phyloP scores from a whole-genome alignment of 2,888 invertebrate genomes.

The Scaptomyza polygonia region DNA sequence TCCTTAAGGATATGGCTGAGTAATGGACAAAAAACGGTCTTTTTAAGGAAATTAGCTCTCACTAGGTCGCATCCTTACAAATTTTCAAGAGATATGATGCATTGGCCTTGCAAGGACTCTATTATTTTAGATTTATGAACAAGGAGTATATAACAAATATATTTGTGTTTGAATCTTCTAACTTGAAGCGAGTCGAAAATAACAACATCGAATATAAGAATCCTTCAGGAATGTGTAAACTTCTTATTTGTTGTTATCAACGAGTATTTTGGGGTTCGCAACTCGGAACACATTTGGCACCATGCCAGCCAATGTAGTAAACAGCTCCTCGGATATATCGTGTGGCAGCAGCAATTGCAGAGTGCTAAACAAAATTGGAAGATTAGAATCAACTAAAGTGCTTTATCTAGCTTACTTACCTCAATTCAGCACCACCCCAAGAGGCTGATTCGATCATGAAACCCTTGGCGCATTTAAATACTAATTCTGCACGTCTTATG shows the following conservation, averaged over 20 bases:
- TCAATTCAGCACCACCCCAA: constrained; percentile 95
- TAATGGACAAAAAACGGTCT: no score
- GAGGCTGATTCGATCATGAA: constrained; percentile 99
- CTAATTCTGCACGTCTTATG: constrained; percentile 96
- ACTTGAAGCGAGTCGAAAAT: no score
- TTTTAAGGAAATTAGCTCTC: no score
- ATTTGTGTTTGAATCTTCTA: no score
- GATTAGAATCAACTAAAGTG: not conserved
- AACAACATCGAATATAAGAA: no score
- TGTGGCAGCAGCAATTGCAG: constrained; percentile 89
- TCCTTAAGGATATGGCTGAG: no score
- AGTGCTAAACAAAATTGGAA: constrained; percentile 67
- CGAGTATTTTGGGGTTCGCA: constrained; percentile 95
- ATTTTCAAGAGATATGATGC: no score
- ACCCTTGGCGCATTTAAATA: constrained; percentile 99
- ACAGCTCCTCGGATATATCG: constrained; percentile 93
- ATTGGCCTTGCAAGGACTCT: no score
- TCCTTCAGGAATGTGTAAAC: not conserved
- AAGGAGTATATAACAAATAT: no score
- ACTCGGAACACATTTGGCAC: constrained; percentile 96
- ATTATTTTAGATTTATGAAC: no score
- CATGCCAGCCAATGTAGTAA: constrained; percentile 92
- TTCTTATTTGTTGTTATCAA: constrained; percentile 82
- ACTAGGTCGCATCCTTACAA: no score
- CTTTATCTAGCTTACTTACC: constrained; percentile 85